Conservation (phyloP, 2,888 invertebrate species). For the Ichneumoninae sp. region DNA sequence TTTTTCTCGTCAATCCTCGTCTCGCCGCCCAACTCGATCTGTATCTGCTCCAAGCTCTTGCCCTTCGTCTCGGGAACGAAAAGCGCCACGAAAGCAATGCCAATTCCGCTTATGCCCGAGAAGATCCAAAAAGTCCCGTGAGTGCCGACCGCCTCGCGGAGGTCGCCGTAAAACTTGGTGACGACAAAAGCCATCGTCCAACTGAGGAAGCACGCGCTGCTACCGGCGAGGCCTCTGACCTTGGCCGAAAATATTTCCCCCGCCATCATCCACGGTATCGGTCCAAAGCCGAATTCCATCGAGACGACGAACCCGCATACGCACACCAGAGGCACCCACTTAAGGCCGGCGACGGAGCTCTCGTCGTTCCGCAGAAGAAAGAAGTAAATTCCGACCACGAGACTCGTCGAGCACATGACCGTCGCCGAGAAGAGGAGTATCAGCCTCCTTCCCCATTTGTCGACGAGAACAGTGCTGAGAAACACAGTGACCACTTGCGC, state of each 20-base stretch:
- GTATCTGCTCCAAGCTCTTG: constrained; percentile 85
- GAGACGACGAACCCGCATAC: constrained; percentile 91
- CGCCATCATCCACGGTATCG: constrained; percentile 95
- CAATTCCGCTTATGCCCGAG: constrained; percentile 88
- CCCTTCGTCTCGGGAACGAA: constrained; percentile 87
- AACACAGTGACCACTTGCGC: constrained; percentile 43
- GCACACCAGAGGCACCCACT: constrained; percentile 91
- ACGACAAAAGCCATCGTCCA: constrained; percentile 93
- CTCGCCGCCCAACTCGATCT: constrained; percentile 79
- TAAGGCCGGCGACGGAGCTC: constrained; percentile 86
- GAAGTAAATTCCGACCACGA: constrained; percentile 91
- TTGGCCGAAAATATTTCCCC: constrained; percentile 93
- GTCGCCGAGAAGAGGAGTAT: constrained; percentile 90
- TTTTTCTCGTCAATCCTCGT: background rate
- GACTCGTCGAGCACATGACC: constrained; percentile 90
- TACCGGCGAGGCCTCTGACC: constrained; percentile 91
- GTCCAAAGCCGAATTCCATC: constrained; percentile 94
- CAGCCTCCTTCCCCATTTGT: constrained; percentile 91
- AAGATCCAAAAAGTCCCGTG: constrained; percentile 92
- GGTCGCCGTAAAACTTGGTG: constrained; percentile 89
- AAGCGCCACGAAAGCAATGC: constrained; percentile 89
- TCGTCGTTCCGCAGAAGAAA: constrained; percentile 74
- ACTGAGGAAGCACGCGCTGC: constrained; percentile 92
- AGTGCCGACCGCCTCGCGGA: constrained; percentile 86
- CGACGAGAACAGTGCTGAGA: constrained; percentile 91